Conservation (phyloP, 1,140 invertebrate species). For the Matsumurasca onukii region DNA sequence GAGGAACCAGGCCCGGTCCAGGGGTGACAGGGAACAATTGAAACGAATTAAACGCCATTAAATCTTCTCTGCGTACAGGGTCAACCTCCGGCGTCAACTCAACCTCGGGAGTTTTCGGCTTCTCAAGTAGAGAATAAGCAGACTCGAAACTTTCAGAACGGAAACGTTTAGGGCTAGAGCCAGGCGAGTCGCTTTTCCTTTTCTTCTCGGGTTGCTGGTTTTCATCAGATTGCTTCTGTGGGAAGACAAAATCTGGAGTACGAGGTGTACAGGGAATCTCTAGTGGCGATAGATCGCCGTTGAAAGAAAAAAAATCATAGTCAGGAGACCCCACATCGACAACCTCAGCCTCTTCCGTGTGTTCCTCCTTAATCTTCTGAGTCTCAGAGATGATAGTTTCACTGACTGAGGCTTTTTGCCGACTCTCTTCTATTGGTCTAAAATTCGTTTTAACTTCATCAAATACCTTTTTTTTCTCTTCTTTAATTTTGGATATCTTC, state of each 20-base stretch:
- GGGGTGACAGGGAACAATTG: conserved; percentile 56
- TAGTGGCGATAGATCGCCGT: conserved; percentile 58
- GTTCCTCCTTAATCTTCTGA: conserved; percentile 40
- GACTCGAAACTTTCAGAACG: conserved; percentile 9
- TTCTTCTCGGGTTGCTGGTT: conserved; percentile 39
- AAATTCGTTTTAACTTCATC: conserved; percentile 45
- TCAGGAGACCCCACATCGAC: conserved; percentile 39
- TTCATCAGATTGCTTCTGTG: conserved; percentile 61
- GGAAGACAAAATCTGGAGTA: conserved; percentile 52
- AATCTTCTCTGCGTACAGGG: background rate
- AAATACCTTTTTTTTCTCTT: conserved; percentile 54
- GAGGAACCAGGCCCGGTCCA: conserved; percentile 65
- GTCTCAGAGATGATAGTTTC: conserved; percentile 46
- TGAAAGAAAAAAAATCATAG: conserved; percentile 46
- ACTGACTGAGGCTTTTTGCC: conserved; percentile 36
- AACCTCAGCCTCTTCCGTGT: conserved; percentile 30
- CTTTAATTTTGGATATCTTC: conserved; percentile 77
- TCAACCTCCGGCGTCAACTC: conserved; percentile 49
- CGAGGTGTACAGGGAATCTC: conserved; percentile 56
- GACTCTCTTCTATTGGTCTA: background rate
- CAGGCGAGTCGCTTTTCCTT: conserved; percentile 39
- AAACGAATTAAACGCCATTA: conserved; percentile 53
- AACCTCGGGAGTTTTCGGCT: conserved; percentile 65
- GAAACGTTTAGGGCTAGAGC: conserved; percentile 28
- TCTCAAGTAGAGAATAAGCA: conserved; percentile 42